Evolutionary conservation across 2,888 invertebrate genomes (phyloP), one percentile per base, ranked within the genome.

Genomic region (Raillietiella orientalis): DNA sequence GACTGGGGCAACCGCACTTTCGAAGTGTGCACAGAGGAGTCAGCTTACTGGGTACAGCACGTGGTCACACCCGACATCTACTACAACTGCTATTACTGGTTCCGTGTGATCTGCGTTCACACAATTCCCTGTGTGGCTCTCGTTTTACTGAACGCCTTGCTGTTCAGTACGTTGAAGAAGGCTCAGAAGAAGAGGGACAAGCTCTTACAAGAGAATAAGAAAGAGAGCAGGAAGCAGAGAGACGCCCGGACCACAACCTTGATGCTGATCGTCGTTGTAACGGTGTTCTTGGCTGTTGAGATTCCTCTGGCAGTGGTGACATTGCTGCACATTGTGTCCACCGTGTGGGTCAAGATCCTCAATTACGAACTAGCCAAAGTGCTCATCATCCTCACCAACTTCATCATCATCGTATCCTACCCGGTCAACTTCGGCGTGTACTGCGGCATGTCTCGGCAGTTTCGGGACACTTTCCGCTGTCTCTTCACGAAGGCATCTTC

Each of bases 391-490:
- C 62, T 75, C 40, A 74, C 74, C 8, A 84, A 84, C 50, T 77
- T 84, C 49, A 67, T 75, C 43, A 71, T 87, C 31, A 66, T 79
- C 30, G 58, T 77, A 20, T 74, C 74, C 24, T 82, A 82, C 47
- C 79, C 79, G 8, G 66, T 82, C 29, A 82, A 84, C 45, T 84
- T 87, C 40, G 82, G 77, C 31, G 79, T 84, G 34, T 87, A 87
- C 41, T 84, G 82, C 44, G 79, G 79, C 13, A 90, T 87, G 87
- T 77, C 75, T 16, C 54, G 75, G 16, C 77, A 75, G 44, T 87
- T 87, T 46, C 56, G 87, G 26, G 77, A 82, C 44, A 84, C 84
- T 0, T 87, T 87, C 45, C 74, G 72, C 39, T 69, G 49, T 10
- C 38, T 58, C 14, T 82, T 84, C 41, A 58, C 71, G 22, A n/a